These are phyloP conservation scores for Enteromius fasciolatus DNA, from an alignment of 2,797 vertebrate species.

Conservation along the genomic window DNA sequence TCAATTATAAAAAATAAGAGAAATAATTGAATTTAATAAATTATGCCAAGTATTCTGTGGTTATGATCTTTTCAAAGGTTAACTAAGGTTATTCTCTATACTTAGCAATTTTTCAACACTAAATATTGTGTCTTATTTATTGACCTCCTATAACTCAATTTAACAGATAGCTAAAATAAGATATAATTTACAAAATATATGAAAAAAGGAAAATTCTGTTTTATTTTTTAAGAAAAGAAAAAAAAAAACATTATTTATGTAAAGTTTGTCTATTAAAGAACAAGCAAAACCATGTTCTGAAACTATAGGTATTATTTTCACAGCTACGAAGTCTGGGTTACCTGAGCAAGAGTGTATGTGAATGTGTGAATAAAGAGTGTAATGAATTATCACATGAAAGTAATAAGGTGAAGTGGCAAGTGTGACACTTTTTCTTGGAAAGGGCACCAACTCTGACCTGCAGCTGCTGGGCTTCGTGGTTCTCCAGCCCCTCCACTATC, in stretches of 20 bases:
- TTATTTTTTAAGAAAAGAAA: background rate
- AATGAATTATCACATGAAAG: background rate
- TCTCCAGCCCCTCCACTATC: slow-evolving; percentile 95
- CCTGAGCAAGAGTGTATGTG: background rate
- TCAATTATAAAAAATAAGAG: too few relatives aligned
- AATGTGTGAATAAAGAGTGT: background rate
- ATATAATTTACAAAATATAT: background rate
- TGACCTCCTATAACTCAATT: background rate
- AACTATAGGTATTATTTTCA: background rate
- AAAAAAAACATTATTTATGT: background rate
- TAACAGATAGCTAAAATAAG: background rate
- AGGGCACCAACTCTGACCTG: slow-evolving; percentile 80
- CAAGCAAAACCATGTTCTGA: background rate
- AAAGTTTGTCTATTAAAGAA: background rate
- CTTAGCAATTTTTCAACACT: background rate
- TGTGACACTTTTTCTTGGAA: background rate
- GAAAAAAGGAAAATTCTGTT: background rate
- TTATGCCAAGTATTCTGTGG: background rate
- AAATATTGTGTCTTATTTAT: background rate
- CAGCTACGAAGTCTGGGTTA: background rate
- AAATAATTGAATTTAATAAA: too few relatives aligned
- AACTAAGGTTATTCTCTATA: background rate
- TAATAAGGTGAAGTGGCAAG: slow-evolving; percentile 1
- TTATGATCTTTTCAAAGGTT: background rate
- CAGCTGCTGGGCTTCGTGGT: slow-evolving; percentile 92